phyloP scores from a whole-genome alignment of 1,140 invertebrate species.

The Gonioctena quinquepunctata region DNA sequence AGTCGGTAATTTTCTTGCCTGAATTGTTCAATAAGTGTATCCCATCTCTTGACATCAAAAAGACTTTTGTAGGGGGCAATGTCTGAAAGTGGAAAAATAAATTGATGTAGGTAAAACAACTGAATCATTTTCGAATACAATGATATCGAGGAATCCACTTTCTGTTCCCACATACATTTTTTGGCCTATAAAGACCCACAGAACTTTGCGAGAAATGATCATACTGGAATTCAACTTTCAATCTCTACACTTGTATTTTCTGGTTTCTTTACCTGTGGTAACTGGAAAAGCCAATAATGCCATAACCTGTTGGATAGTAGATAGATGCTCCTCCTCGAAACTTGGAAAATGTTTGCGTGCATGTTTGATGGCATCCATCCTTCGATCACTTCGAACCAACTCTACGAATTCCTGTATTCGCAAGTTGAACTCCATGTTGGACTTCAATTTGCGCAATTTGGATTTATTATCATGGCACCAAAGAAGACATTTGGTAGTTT shows the following conservation, averaged over 20 bases:
- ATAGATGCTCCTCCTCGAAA: slow-evolving; percentile 83
- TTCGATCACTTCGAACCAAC: slow-evolving; percentile 79
- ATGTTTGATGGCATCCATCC: slow-evolving; percentile 91
- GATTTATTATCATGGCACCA: slow-evolving; percentile 99
- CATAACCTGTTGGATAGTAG: slow-evolving; percentile 92
- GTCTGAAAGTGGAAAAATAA: slow-evolving; percentile 52
- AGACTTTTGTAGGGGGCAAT: slow-evolving; percentile 64
- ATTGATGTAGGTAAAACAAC: too few species aligned
- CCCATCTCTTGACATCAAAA: slow-evolving; percentile 70
- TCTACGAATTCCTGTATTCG: slow-evolving; percentile 93
- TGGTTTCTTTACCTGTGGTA: slow-evolving; percentile 73
- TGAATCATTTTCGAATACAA: too few species aligned
- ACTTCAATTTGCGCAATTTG: slow-evolving; percentile 90
- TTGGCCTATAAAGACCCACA: too few species aligned
- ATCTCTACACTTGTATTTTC: too few species aligned
- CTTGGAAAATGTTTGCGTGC: slow-evolving; percentile 90
- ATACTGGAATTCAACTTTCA: too few species aligned
- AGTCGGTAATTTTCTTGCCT: slow-evolving; percentile 91
- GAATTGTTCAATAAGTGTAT: slow-evolving; percentile 86
- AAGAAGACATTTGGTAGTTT: slow-evolving; percentile 86
- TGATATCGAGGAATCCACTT: too few species aligned
- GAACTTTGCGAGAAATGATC: too few species aligned
- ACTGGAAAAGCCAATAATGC: slow-evolving; percentile 89
- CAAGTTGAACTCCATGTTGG: slow-evolving; percentile 89
- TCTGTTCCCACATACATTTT: too few species aligned